Percentiles rank a stretch among this genome's conserved stretches.
phyloP scores from a whole-genome alignment of 2,113 vertebrate genomes.

The Ceuthmochares aereus region DNA sequence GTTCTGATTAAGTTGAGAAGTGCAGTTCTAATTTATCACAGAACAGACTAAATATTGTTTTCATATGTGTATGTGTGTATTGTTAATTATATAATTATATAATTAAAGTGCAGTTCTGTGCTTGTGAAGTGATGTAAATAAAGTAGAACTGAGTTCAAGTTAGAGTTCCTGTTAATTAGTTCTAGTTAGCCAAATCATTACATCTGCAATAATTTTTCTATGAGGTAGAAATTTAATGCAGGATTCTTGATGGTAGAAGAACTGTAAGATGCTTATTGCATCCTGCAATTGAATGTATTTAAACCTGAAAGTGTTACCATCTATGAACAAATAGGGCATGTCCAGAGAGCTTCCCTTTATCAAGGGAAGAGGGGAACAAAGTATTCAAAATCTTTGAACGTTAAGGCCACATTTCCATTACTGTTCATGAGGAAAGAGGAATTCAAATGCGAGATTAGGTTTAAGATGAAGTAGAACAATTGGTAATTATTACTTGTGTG shows the following conservation, averaged over 20 bases:
- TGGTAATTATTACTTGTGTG: neutral
- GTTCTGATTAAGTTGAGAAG: neutral
- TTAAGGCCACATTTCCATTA: neutral
- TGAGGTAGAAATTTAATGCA: neutral
- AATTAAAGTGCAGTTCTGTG: no score
- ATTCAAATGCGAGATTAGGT: neutral
- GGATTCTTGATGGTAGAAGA: neutral
- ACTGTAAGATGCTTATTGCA: neutral
- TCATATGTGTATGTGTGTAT: accelerated
- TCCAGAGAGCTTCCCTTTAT: neutral
- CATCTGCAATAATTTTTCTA: neutral
- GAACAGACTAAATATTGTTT: neutral
- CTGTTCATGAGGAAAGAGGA: neutral
- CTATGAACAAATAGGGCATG: neutral
- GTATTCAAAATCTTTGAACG: neutral
- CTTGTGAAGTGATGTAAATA: neutral
- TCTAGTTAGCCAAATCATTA: neutral
- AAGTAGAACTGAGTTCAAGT: neutral
- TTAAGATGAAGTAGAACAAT: neutral
- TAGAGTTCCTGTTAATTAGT: neutral
- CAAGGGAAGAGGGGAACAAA: neutral
- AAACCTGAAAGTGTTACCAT: neutral
- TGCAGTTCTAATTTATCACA: neutral
- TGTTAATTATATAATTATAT: neutral
- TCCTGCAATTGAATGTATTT: neutral